Evolutionary conservation across 2,113 vertebrate species (phyloP).

Genomic region (Pseudorasbora parva): DNA sequence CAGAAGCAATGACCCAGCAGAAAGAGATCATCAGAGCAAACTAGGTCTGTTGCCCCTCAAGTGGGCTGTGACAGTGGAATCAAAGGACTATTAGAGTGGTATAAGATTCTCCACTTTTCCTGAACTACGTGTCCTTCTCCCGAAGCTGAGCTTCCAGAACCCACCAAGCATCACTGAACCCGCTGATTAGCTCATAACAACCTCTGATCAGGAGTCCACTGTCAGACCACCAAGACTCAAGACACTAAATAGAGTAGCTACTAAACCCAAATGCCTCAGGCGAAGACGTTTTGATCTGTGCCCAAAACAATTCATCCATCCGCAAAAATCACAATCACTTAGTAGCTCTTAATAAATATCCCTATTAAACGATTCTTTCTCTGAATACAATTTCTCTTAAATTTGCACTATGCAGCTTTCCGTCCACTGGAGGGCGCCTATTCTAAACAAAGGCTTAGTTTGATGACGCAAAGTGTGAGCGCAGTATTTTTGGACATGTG

Average conservation of each 20-base stretch:
- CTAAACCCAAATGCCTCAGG: slow-evolving; percentile 8
- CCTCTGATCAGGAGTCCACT: slow-evolving; percentile 14
- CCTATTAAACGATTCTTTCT: not conserved
- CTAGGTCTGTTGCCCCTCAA: slow-evolving; percentile 47
- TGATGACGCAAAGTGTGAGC: too few species aligned
- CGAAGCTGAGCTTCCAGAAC: slow-evolving; percentile 27
- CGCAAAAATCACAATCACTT: not conserved
- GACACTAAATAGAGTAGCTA: slow-evolving; percentile 24
- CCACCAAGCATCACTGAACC: slow-evolving; percentile 8
- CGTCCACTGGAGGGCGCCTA: too few species aligned
- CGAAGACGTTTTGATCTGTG: slow-evolving; percentile 10
- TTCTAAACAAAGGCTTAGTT: too few species aligned
- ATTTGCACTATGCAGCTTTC: too few species aligned
- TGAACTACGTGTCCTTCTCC: slow-evolving; percentile 27
- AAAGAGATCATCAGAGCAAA: slow-evolving; percentile 44
- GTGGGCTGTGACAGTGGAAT: slow-evolving; percentile 43
- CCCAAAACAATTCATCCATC: slow-evolving; percentile 4
- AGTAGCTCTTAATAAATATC: not conserved
- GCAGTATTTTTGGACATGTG: too few species aligned
- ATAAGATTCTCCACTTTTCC: slow-evolving; percentile 32
- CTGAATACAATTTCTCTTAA: not conserved
- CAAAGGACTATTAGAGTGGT: slow-evolving; percentile 39
- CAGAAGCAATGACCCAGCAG: slow-evolving; percentile 46
- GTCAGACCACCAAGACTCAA: slow-evolving; percentile 19
- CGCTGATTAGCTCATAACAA: slow-evolving; percentile 45